Percentiles rank a stretch among this genome's conserved stretches.
Evolutionary conservation across 2,888 invertebrate genomes (phyloP).

Genomic region (Siphlonurus alternatus): DNA sequence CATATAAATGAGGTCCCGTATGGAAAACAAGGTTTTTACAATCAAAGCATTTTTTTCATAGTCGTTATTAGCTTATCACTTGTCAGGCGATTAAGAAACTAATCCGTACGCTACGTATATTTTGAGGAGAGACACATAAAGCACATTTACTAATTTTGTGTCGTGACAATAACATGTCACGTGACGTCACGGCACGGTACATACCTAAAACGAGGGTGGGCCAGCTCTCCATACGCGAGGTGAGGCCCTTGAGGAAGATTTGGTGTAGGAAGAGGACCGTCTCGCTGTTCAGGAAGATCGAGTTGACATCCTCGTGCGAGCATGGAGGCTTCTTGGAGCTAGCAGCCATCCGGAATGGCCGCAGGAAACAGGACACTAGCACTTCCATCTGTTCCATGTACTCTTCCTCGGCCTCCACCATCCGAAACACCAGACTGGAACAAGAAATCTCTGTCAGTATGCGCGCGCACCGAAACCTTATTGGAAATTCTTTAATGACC

Average conservation of each 20-base stretch:
- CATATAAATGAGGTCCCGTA: no score
- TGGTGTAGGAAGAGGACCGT: slow-evolving; percentile 84
- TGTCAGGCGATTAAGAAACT: no score
- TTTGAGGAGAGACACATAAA: no score
- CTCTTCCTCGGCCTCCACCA: slow-evolving; percentile 88
- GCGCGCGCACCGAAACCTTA: no score
- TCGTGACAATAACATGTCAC: no score
- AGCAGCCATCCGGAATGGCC: slow-evolving; percentile 87
- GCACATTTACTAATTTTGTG: no score
- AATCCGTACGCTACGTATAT: no score
- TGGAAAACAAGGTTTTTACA: no score
- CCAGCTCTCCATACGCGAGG: slow-evolving; percentile 84
- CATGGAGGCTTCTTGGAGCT: slow-evolving; percentile 85
- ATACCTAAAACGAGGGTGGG: slow-evolving; percentile 81
- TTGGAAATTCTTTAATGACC: no score
- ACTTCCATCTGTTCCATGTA: slow-evolving; percentile 82
- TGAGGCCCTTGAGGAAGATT: slow-evolving; percentile 83
- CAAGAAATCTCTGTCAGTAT: slow-evolving; percentile 7
- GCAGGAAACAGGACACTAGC: slow-evolving; percentile 67
- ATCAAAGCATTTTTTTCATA: no score
- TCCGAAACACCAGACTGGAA: slow-evolving; percentile 62
- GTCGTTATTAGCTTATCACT: no score
- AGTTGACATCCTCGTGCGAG: slow-evolving; percentile 84
- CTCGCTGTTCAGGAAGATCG: slow-evolving; percentile 84
- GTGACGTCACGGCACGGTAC: slow-evolving; percentile 12